Evolutionary conservation across 2,888 invertebrate species (phyloP), one percentile per base, ranked within the genome.

Genomic region (Lymantria monacha): DNA sequence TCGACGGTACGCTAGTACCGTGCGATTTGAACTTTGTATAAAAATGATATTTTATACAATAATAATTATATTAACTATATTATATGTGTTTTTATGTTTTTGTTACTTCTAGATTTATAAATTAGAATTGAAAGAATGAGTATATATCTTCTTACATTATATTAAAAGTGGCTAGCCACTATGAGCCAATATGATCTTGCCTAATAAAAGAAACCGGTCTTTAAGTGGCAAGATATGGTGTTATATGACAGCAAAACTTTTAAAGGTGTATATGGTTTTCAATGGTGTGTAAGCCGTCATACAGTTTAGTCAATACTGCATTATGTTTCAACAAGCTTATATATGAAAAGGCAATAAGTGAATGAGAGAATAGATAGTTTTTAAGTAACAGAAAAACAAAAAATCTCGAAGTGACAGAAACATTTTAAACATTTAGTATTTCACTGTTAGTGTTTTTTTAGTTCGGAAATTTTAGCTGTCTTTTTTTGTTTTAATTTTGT

Each of bases 11-110:
- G 64, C 69, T 73, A 67, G 74, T 70, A 69, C 65, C 63, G 69
- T 63, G 64, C 70, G 80, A 81, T 76, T 75, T 74, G 72, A 46
- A 84, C 87, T 87, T 88, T 89, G 89, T 90, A 81, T 89, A 87
- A 83, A 51, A 74, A 73, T 80, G 84, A 82, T 90, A 89, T 87
- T 89, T 88, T 89, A 87, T 90, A 90, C 85, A 85, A 85, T 83
- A 79, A 66, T 62, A 85, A 86, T 84, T 85, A 71, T 82, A 79
- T 75, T 66, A 69, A 72, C 60, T 64, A 65, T 67, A 65, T 61
- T 69, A 52, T 63, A 55, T 54, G 61, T 58, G 53, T 22, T 30
- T 30, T 3, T 45, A 49, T 9, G 44, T 51, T 58, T 55, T 55
- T 63, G 67, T 53, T 62, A 64, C 57, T 67, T 60, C 46, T 55